A percentile compares a stretch with the other conserved stretches of the same genome.
Evolutionary conservation across 2,797 vertebrate species (phyloP).

Genomic region (Hozukius guyotensis): DNA sequence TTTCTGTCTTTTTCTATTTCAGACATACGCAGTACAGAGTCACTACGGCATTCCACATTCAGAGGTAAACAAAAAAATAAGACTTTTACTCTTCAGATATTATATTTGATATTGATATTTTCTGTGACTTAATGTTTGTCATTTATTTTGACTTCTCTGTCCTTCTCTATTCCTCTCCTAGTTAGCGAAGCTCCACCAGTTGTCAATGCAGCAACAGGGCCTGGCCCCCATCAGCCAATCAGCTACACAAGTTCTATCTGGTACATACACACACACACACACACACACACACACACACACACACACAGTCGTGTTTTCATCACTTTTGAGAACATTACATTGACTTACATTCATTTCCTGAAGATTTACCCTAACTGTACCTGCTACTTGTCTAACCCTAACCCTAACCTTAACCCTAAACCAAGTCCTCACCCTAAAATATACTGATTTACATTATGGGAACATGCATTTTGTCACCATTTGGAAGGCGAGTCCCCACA

Average conservation of each 20-base stretch:
- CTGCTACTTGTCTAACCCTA: too few relatives aligned
- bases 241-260: constrained; percentile 84
- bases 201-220: constrained; percentile 89
- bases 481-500: too few relatives aligned
- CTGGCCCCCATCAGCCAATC: constrained; percentile 85
- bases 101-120: neutral
- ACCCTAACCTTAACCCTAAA: too few relatives aligned
- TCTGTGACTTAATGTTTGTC: neutral
- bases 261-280: constrained; percentile 68
- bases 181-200: constrained; percentile 92
- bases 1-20: constrained; percentile 25
- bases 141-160: neutral
- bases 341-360: too few relatives aligned
- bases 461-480: too few relatives aligned
- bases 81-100: rapidly evolving
- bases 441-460: rapidly evolving
- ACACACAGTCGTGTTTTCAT: too few relatives aligned
- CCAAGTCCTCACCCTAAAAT: too few relatives aligned
- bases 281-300: constrained; percentile 6
- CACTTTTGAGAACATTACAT: too few relatives aligned
- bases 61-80: constrained; percentile 65
- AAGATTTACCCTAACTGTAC: too few relatives aligned
- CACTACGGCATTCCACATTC: constrained; percentile 84
- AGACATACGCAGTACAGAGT: constrained; percentile 82
- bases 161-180: constrained; percentile 48